Conservation (phyloP, 2,797 vertebrate species). For the Sarcophilus harrisii region DNA sequence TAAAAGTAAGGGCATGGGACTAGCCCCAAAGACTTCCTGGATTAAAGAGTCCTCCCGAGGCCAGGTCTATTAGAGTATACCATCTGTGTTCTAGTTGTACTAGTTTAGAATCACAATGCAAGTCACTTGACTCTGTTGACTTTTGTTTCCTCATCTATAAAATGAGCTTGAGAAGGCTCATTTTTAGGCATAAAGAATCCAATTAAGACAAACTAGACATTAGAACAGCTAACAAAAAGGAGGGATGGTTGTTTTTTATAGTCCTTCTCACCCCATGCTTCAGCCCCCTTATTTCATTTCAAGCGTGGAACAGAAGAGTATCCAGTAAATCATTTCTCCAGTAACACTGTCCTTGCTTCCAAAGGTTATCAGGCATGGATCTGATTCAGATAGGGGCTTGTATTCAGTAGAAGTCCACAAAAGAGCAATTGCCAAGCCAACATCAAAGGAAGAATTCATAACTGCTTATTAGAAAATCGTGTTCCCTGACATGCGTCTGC, state of each 20-base stretch:
- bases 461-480: conserved; percentile 31
- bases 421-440: conserved; percentile 43
- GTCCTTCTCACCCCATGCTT: background rate
- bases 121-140: too few species aligned
- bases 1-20: background rate
- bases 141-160: too few species aligned
- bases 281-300: conserved; percentile 18
- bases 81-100: background rate
- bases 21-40: background rate
- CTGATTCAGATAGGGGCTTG: conserved; percentile 40
- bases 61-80: background rate
- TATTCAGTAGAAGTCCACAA: conserved; percentile 6
- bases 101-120: background rate
- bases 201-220: background rate
- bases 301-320: conserved; percentile 29
- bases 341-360: conserved; percentile 28
- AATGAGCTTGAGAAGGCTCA: background rate
- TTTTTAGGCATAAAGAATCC: background rate
- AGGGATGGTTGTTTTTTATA: background rate
- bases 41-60: background rate
- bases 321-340: conserved; percentile 43
- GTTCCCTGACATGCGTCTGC: conserved; percentile 15
- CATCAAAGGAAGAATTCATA: conserved; percentile 64
- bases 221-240: background rate
- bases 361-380: conserved; percentile 52